Percentiles rank a stretch among this genome's conserved stretches.
Conservation (phyloP, 2,797 vertebrate genomes). For the Cephalopachus bancanus region DNA sequence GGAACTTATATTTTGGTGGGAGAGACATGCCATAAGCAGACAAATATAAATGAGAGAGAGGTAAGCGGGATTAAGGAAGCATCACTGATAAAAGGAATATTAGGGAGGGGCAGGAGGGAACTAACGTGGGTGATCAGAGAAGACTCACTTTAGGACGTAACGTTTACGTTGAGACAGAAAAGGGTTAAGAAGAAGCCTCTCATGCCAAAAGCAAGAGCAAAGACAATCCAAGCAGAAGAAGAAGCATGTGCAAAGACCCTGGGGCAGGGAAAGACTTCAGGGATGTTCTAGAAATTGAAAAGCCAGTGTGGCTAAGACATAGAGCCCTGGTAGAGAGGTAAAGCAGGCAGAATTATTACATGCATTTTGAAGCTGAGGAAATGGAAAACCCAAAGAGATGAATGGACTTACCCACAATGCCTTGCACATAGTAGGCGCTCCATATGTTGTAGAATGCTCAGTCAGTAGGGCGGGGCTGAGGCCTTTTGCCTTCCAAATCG, state of each 20-base stretch:
- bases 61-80: slow-evolving; percentile 19
- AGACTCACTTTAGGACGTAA: not conserved
- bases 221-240: slow-evolving; percentile 32
- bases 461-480: slow-evolving; percentile 61
- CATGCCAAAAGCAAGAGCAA: slow-evolving; percentile 34
- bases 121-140: not conserved
- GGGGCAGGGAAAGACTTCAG: slow-evolving; percentile 58
- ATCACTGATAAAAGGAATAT: slow-evolving; percentile 9
- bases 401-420: slow-evolving; percentile 81
- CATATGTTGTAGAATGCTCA: slow-evolving; percentile 67
- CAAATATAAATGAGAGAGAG: slow-evolving; percentile 25
- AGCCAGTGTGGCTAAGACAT: not conserved
- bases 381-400: slow-evolving; percentile 63
- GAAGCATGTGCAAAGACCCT: slow-evolving; percentile 68
- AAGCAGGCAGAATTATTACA: slow-evolving; percentile 38
- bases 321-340: slow-evolving; percentile 7
- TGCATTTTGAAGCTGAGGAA: slow-evolving; percentile 65
- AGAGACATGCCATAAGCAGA: slow-evolving; percentile 31
- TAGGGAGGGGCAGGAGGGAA: not conserved
- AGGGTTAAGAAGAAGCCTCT: not conserved
- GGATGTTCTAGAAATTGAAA: slow-evolving; percentile 64
- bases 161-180: slow-evolving; percentile 25
- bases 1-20: slow-evolving; percentile 55
- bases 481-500: slow-evolving; percentile 68
- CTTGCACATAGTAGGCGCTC: slow-evolving; percentile 79